Evolutionary conservation across 2,888 invertebrate genomes (phyloP), one percentile per base, ranked within the genome.

Genomic region (Carpatolechia fugitivella): DNA sequence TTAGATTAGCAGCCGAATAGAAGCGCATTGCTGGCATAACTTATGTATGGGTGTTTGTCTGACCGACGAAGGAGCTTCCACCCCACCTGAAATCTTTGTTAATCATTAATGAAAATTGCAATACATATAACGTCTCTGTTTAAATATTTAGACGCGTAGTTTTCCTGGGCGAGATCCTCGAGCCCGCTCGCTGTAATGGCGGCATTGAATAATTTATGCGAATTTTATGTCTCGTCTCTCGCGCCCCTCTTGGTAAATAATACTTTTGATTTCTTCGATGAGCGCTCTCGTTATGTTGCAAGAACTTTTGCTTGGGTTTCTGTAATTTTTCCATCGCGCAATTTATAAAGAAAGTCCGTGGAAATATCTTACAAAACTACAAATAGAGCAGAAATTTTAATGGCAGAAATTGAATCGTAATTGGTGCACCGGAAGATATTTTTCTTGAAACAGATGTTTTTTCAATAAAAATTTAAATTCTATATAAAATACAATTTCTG

Each of bases 71-170:
- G 68, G 62, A 65, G 68, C 69, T 68, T 68, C 69, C 69, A 68
- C 72, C 80, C 75, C 75, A 66, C 72, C 77, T 77, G 74, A 76
- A 79, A 76, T 80, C 75, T 77, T 72, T 73, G 74, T 88, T 82
- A 85, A 82, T 84, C 71, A 83, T 86, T 88, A 84, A 88, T 86
- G 82, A 82, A 86, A 87, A 88, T 86, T 88, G 85, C 89, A 87
- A 87, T 90, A 87, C 85, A 87, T 87, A 88, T 88, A 87, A 87
- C 84, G 81, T 79, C 69, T 72, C 66, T 67, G 75, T 74, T 88
- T 78, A 84, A 89, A 88, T 89, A 89, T 89, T 88, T 76, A 88
- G 69, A 65, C 63, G 65, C 72, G 78, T 82, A 85, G 87, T 85
- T 80, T 83, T 80, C 80, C 80, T 78, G 75, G 69, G 64, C 62